Base-by-base conservation (phyloP, 2,797 vertebrate genomes). In the Amniataba percoides region DNA sequence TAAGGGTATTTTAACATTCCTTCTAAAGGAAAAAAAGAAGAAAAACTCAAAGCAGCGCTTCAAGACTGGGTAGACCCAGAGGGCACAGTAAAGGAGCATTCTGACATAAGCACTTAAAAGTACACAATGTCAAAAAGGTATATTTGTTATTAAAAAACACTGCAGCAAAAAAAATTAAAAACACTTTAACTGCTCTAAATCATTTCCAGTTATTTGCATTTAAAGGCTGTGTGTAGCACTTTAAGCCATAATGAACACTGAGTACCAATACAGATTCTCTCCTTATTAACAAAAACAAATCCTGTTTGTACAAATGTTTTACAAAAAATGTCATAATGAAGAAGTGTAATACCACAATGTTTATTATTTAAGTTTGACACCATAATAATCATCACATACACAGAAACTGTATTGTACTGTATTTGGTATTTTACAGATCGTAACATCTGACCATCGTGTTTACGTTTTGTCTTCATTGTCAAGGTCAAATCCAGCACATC, bases 1-100 rank as follows among this genome's bases (percentile, higher is more conserved):
- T 90, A 74, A 80, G 87, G 86, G 88, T 85, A 82, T 93, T 91
- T 92, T 85, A 80, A 83, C 87, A 88, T 92, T 89, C 88, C 74
- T 89, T 83, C 52, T 52, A 6, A 64, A 1, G 27, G 43, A 8
- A 19, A 53, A 40, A 59, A 27, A 31, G 25, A 3, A 23, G 8
- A 21, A 75, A 48, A 53, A 16, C 6, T 58, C 48, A 72, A 59
- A 70, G 56, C 13, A 6, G 39, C 1, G 7, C 55, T 80, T 25
- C 8, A 46, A 71, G 61, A 51, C 48, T 63, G 45, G 40, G 48
- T 79, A 74, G 70, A 77, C 60, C 18, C 27, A 40, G 42, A 53
- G 51, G 58, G 63, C 53, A 77, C 27, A 49, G 56, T 36, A 46
- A 65, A 46, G 31, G 10, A 71, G 23, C 1, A 0, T 45, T 67